Conservation (phyloP, 2,797 vertebrate genomes). For the Pipistrellus nathusii region DNA sequence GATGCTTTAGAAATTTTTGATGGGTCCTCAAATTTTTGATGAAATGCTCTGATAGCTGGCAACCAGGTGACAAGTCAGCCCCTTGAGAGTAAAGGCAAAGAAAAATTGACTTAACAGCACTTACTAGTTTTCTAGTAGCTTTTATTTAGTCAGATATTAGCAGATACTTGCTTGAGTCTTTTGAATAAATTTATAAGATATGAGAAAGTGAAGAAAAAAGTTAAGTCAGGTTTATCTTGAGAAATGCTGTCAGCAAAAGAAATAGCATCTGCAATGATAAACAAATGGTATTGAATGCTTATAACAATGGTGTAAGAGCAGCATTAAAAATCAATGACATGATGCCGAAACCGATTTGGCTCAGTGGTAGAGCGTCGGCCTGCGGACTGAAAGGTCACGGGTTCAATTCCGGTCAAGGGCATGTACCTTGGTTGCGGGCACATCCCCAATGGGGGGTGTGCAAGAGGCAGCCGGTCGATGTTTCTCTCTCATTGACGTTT, state of each 20-base stretch:
- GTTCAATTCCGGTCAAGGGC: no score
- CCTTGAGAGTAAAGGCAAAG: constrained; percentile 53
- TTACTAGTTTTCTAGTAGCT: constrained; percentile 40
- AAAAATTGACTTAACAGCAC: constrained; percentile 20
- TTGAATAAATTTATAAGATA: constrained; percentile 47
- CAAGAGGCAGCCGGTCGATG: no score
- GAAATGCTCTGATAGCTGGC: constrained; percentile 57
- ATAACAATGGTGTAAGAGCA: neutral
- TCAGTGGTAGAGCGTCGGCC: no score
- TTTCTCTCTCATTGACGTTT: no score
- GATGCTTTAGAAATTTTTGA: constrained; percentile 53
- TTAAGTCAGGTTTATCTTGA: neutral
- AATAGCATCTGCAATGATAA: constrained; percentile 15
- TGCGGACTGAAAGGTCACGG: no score
- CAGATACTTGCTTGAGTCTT: constrained; percentile 35
- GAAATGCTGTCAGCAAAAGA: constrained; percentile 26
- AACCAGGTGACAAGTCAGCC: constrained; percentile 36
- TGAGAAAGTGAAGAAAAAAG: constrained; percentile 29
- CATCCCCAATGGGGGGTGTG: no score
- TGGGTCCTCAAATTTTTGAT: constrained; percentile 25
- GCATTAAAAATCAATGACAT: constrained; percentile 58
- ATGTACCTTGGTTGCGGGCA: no score
- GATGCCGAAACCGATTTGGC: neutral
- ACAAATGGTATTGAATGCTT: neutral
- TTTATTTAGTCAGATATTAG: constrained; percentile 16